phyloP scores from a whole-genome alignment of 2,888 invertebrate species.

The Sphaerophoria rueppellii region DNA sequence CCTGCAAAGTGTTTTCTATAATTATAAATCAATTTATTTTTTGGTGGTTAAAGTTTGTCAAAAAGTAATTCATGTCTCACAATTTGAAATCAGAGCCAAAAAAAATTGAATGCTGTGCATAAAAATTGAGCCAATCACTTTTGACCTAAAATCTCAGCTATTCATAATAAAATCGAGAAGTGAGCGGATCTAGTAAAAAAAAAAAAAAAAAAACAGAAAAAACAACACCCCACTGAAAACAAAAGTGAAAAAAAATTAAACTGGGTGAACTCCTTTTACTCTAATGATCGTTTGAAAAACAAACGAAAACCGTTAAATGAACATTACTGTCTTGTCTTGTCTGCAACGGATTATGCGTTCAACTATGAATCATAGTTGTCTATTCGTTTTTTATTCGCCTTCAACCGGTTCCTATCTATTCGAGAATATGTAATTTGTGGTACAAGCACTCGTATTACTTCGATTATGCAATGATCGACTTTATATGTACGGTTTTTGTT shows the following conservation, averaged over 20 bases:
- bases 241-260: constrained; percentile 24
- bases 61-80: no score
- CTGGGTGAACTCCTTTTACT: constrained; percentile 60
- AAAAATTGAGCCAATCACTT: constrained; percentile 78
- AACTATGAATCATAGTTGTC: constrained; percentile 10
- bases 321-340: background rate
- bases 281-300: constrained; percentile 25
- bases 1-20: background rate
- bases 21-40: background rate
- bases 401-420: constrained; percentile 46
- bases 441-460: constrained; percentile 8
- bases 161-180: constrained; percentile 26
- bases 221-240: constrained; percentile 32
- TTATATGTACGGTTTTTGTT: constrained; percentile 21
- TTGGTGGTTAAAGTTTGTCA: no score
- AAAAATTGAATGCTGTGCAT: background rate
- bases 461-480: constrained; percentile 45
- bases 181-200: background rate
- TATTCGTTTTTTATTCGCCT: constrained; percentile 34
- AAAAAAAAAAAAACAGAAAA: background rate
- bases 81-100: background rate
- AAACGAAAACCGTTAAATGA: constrained; percentile 29
- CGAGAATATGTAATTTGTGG: background rate
- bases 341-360: constrained; percentile 1
- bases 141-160: constrained; percentile 79